Evolutionary conservation across 2,888 invertebrate species (phyloP), one percentile per base, ranked within the genome.

Genomic region (Agrotis puta): DNA sequence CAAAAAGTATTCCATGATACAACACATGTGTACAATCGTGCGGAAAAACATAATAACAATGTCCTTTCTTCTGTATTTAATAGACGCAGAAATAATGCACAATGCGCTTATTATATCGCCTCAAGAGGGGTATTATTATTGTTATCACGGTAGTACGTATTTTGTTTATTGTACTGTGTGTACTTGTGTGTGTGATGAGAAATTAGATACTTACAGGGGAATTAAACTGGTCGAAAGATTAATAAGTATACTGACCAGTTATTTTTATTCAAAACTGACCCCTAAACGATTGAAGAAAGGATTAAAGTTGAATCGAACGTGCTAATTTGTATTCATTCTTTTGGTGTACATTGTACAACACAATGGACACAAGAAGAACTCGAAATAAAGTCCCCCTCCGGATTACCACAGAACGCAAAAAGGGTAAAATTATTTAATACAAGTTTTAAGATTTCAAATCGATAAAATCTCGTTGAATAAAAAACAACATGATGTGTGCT

Each of bases 11-110:
- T 79, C 76, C 83, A 83, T 79, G 82, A 85, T 87, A 81, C 90
- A 88, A 91, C 91, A 91, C 87, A 85, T 90, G 89, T 88, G 89
- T 88, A 90, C 89, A 92, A 89, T 91, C 87, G 88, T 80, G 86
- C 79, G 84, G 89, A 89, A 91, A 91, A 92, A 87, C 90, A 87
- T 91, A 89, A 88, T 81, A 78, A 79, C 76, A 68, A 74, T 71
- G 84, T 84, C 81, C 85, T 70, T 81, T 77, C 81, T 81, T 73
- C 82, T 91, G 91, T 87, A 87, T 88, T 88, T 91, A 90, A 92
- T 90, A 87, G 87, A 83, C 83, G 84, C 70, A 79, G 75, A 80
- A 86, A 85, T 89, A 90, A 87, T 88, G 85, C 82, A 84, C 85
- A 88, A 88, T 85, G 84, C 87, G 79, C 84, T 85, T 88, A 87